These are phyloP conservation scores for Hirtodrosophila trivittata DNA, from an alignment of 2,888 invertebrate species.

Conservation along the genomic window DNA sequence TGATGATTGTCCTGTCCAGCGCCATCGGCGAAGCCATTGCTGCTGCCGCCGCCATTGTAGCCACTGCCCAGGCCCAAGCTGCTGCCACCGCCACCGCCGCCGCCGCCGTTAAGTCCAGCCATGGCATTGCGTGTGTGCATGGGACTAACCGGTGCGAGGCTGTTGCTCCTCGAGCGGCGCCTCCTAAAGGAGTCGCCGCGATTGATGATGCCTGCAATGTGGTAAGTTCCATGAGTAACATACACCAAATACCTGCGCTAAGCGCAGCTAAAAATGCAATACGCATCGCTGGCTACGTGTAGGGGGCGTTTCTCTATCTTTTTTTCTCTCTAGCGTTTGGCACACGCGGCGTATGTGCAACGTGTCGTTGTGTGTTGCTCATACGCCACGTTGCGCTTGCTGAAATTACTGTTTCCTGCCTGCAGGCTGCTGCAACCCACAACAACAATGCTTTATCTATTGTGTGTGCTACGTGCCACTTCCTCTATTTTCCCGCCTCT, in stretches of 20 bases:
- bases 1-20: slow-evolving; percentile 73
- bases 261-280: slow-evolving; percentile 23
- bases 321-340: background rate
- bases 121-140: slow-evolving; percentile 83
- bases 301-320: background rate
- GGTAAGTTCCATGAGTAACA: slow-evolving; percentile 11
- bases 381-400: slow-evolving; percentile 56
- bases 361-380: slow-evolving; percentile 43
- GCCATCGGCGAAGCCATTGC: slow-evolving; percentile 55
- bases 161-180: slow-evolving; percentile 92
- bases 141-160: slow-evolving; percentile 87
- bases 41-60: slow-evolving; percentile 63
- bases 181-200: slow-evolving; percentile 96
- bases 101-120: slow-evolving; percentile 49
- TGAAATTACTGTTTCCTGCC: slow-evolving; percentile 50
- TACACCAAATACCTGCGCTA: slow-evolving; percentile 5
- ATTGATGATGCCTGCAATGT: slow-evolving; percentile 91
- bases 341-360: slow-evolving; percentile 51
- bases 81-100: slow-evolving; percentile 59
- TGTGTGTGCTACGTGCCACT: slow-evolving; percentile 36
- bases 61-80: slow-evolving; percentile 57
- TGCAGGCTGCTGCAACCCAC: slow-evolving; percentile 34
- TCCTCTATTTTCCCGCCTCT: too few relatives aligned
- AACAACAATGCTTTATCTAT: slow-evolving; percentile 59
- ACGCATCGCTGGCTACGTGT: slow-evolving; percentile 30